Base-by-base conservation (phyloP, 2,797 vertebrate species). In the Enteromius trimaculatus region DNA sequence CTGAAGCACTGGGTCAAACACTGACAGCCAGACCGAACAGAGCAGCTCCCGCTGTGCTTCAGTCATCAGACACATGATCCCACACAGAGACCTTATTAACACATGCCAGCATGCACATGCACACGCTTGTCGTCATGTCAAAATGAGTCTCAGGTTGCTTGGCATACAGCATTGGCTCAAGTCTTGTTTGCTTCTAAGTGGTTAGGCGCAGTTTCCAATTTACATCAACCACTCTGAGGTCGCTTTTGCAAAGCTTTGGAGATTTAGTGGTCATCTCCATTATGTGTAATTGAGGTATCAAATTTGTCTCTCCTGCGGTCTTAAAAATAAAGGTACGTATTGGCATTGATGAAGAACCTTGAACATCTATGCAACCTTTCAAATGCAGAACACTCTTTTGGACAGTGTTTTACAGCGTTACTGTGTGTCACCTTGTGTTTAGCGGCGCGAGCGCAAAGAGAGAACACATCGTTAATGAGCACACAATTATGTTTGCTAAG, bases 61-160 rank as follows among this genome's bases (percentile, higher is more conserved):
- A 68, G 37, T 85, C 71, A 65, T 65, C 53, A 53, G 51, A 70
- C 39, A 81, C 69, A 42, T 42, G 65, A 47, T 51, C 49, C 69
- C 65, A 65, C 42, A 70, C 11, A 11, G 62, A 76, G 62, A 64
- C 37, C 66, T 79, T 64, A 79, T 79, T 79, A 84, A 69, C 75
- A 79, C 66, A 82, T 68, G 72, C 62, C 62, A 53, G 53, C 14
- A n/a, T 64, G 47, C 68, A 81, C 74, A 78, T 42, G 62, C 81
- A 78, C 71, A 66, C 5, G 51, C 65, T 80, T 55, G 53, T 77
- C 26, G 13, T 55, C 83, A 79, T 65, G 49, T 31, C 68, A 80
- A 17, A 29, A 71, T 51, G 70, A 84, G 55, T 65, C 68, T 65
- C 69, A 74, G 37, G 66, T 69, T 68, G 64, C 51, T 44, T 55